Conservation (phyloP, 2,797 vertebrate genomes). For the Lateolabrax maculatus region DNA sequence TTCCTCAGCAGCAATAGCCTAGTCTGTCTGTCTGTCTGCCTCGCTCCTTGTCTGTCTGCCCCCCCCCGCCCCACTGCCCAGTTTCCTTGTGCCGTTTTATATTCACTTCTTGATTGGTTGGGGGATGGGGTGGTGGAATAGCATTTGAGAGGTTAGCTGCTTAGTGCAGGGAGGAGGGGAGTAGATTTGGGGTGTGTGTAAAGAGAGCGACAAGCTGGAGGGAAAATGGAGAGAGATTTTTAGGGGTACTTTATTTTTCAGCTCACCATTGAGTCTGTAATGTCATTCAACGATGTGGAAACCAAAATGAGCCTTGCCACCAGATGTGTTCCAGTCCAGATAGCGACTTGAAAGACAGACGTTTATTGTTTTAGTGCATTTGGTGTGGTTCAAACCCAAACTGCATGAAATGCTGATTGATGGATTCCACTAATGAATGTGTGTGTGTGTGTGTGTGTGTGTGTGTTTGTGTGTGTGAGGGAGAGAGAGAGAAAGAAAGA, state of each 20-base stretch:
- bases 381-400: slow-evolving; percentile 85
- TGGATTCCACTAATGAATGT: slow-evolving; percentile 84
- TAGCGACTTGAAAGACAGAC: slow-evolving; percentile 88
- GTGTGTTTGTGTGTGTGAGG: slow-evolving; percentile 8
- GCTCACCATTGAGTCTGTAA: slow-evolving; percentile 77
- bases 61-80: slow-evolving; percentile 30
- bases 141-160: slow-evolving; percentile 74
- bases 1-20: slow-evolving; percentile 57
- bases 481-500: slow-evolving; percentile 14
- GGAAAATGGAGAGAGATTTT: slow-evolving; percentile 69
- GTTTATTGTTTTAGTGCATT: slow-evolving; percentile 88
- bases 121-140: slow-evolving; percentile 74
- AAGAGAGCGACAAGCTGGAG: slow-evolving; percentile 49
- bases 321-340: slow-evolving; percentile 88
- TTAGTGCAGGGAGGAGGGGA: slow-evolving; percentile 61
- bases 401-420: slow-evolving; percentile 86
- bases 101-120: slow-evolving; percentile 83
- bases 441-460: slow-evolving; percentile 43
- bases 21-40: slow-evolving; percentile 39
- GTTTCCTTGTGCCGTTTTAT: slow-evolving; percentile 78
- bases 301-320: slow-evolving; percentile 84
- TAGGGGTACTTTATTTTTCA: slow-evolving; percentile 80
- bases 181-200: slow-evolving; percentile 56
- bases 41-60: slow-evolving; percentile 20
- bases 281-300: slow-evolving; percentile 85